phyloP scores from a whole-genome alignment of 1,140 invertebrate species.

The Drosophila arizonae region DNA sequence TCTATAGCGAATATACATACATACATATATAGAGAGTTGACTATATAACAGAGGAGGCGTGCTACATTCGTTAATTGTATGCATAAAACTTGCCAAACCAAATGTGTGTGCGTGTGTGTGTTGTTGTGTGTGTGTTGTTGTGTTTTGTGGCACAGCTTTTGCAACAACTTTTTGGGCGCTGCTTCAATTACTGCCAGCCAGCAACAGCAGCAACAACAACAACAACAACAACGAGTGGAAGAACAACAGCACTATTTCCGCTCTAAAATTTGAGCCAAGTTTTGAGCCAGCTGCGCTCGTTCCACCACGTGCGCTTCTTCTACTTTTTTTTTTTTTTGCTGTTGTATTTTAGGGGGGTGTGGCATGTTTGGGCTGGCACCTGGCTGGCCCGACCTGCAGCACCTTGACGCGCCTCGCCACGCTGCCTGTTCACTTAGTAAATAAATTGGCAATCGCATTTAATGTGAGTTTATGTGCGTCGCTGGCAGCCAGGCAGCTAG shows the following conservation, averaged over 20 bases:
- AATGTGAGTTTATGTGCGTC: constrained; percentile 81
- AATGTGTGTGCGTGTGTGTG: constrained; percentile 22
- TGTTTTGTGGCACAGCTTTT: constrained; percentile 68
- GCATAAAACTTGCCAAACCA: constrained; percentile 76
- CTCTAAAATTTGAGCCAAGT: constrained; percentile 79
- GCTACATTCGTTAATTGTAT: constrained; percentile 80
- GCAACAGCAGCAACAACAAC: constrained; percentile 20
- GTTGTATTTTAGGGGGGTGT: background rate
- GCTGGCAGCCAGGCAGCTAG: constrained; percentile 49
- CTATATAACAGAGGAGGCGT: constrained; percentile 59
- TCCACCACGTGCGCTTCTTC: constrained; percentile 7
- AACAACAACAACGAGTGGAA: constrained; percentile 13
- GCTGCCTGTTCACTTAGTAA: constrained; percentile 73
- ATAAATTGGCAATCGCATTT: constrained; percentile 82
- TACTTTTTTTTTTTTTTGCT: background rate
- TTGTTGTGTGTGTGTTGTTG: constrained; percentile 31
- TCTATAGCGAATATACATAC: constrained; percentile 22
- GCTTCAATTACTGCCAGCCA: constrained; percentile 71
- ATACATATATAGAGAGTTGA: constrained; percentile 42
- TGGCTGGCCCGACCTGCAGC: constrained; percentile 10
- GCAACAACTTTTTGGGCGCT: constrained; percentile 68
- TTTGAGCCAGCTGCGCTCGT: constrained; percentile 65
- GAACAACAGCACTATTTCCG: constrained; percentile 67
- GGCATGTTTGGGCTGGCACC: constrained; percentile 11
- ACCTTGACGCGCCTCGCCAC: constrained; percentile 21